Percentiles rank a stretch among this genome's conserved stretches.
Evolutionary conservation across 2,113 vertebrate genomes (phyloP).

Genomic region (Cephalopholis sonnerati): DNA sequence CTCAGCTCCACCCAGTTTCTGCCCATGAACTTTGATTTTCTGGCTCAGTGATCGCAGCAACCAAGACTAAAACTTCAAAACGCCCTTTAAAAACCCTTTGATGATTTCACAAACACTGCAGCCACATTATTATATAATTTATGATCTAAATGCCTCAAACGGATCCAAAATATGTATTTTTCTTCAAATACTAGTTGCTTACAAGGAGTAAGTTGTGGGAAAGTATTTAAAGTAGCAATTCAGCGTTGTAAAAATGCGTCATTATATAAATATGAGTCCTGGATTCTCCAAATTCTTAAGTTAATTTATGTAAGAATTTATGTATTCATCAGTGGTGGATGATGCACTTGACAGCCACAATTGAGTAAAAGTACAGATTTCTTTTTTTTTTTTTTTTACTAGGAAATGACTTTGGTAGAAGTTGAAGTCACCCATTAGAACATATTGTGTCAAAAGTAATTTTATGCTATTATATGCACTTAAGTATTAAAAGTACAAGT

Average conservation of each 20-base stretch:
- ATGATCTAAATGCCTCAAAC: background rate
- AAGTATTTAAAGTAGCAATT: background rate
- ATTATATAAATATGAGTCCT: background rate
- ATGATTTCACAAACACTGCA: background rate
- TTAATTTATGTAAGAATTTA: too few relatives aligned
- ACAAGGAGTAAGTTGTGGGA: background rate
- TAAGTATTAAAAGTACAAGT: too few relatives aligned
- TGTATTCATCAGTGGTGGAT: too few relatives aligned
- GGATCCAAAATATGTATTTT: too few relatives aligned
- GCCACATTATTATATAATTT: background rate
- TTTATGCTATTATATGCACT: too few relatives aligned
- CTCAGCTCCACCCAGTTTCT: background rate
- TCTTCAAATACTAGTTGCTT: background rate
- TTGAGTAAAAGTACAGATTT: too few relatives aligned
- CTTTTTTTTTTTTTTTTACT: too few relatives aligned
- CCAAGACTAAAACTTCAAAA: background rate
- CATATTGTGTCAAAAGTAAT: too few relatives aligned
- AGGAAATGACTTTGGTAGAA: too few relatives aligned
- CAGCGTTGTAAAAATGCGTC: background rate
- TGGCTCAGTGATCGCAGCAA: background rate
- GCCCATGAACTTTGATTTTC: background rate
- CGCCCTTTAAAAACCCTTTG: background rate
- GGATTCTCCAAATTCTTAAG: too few relatives aligned
- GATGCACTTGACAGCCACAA: too few relatives aligned
- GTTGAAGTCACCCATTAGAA: too few relatives aligned